These are phyloP conservation scores for Alaudala cheleensis DNA, from an alignment of 2,113 vertebrate genomes.

Conservation along the genomic window DNA sequence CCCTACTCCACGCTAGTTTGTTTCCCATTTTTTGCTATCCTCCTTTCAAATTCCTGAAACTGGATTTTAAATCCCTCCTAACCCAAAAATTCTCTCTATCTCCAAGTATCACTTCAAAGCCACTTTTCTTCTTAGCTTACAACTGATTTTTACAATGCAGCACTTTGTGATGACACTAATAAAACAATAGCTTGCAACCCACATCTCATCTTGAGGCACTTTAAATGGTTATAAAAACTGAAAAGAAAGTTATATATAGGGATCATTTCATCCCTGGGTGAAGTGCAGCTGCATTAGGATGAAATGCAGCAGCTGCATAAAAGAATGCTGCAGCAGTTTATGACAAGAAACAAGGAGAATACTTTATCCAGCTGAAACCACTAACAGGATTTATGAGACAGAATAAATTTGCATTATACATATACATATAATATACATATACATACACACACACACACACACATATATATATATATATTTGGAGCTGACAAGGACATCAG, in stretches of 20 bases:
- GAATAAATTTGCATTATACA: slow-evolving; percentile 21
- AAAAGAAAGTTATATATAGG: slow-evolving; percentile 42
- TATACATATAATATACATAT: neutral
- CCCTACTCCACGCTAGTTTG: neutral
- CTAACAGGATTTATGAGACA: slow-evolving; percentile 30
- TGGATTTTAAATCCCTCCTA: neutral
- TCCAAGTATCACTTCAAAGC: neutral
- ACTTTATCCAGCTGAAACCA: slow-evolving; percentile 42
- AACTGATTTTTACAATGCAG: slow-evolving; percentile 34
- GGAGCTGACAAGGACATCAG: slow-evolving; percentile 37
- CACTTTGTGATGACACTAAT: slow-evolving; percentile 13
- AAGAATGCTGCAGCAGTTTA: slow-evolving; percentile 36
- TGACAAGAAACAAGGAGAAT: slow-evolving; percentile 49
- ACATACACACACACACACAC: too few species aligned
- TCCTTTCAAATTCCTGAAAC: neutral
- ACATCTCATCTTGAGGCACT: slow-evolving; percentile 25
- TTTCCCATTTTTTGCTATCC: neutral
- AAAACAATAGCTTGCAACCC: slow-evolving; percentile 34
- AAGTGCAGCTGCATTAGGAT: slow-evolving; percentile 52
- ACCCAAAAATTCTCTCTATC: neutral
- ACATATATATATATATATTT: neutral
- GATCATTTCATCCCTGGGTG: slow-evolving; percentile 24
- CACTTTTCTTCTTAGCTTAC: neutral
- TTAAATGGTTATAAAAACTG: slow-evolving; percentile 38
- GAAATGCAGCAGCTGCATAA: slow-evolving; percentile 52